phyloP scores from a whole-genome alignment of 2,888 invertebrate genomes.

The Itoplectis maculator region DNA sequence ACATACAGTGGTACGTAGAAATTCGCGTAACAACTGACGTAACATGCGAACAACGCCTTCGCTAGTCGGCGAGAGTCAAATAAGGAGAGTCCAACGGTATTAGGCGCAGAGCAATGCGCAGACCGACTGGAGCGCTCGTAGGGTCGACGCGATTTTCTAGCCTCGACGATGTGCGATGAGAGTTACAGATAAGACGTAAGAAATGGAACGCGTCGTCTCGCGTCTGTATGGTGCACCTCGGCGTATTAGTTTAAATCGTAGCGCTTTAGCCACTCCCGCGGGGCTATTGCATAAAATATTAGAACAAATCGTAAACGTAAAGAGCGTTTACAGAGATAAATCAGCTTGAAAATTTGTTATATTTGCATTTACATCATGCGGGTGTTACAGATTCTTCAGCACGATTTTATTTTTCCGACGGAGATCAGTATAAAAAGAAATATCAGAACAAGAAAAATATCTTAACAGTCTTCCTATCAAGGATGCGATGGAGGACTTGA shows the following conservation, averaged over 20 bases:
- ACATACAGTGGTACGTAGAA: conserved; percentile 44
- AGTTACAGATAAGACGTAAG: conserved; percentile 67
- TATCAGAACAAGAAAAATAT: neutral
- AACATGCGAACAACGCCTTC: conserved; percentile 69
- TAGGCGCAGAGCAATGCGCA: conserved; percentile 34
- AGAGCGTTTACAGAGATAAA: neutral
- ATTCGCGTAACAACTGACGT: conserved; percentile 67
- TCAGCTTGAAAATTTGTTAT: conserved; percentile 6
- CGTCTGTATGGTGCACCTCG: conserved; percentile 39
- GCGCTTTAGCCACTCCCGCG: conserved; percentile 20
- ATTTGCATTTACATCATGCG: neutral
- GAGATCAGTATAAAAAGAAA: neutral
- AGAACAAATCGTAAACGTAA: conserved; percentile 18
- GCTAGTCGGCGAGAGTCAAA: conserved; percentile 65
- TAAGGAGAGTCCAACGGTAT: conserved; percentile 65
- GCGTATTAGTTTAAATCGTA: conserved; percentile 23
- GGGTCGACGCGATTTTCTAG: conserved; percentile 64
- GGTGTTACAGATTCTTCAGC: neutral
- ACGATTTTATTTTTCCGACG: neutral
- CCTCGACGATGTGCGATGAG: conserved; percentile 65
- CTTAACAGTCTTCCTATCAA: neutral
- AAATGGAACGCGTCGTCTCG: conserved; percentile 65
- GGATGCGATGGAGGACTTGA: neutral
- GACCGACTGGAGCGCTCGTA: conserved; percentile 43
- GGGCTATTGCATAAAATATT: conserved; percentile 21